Conservation (phyloP, 2,888 invertebrate species). For the Ophion ventricosus region DNA sequence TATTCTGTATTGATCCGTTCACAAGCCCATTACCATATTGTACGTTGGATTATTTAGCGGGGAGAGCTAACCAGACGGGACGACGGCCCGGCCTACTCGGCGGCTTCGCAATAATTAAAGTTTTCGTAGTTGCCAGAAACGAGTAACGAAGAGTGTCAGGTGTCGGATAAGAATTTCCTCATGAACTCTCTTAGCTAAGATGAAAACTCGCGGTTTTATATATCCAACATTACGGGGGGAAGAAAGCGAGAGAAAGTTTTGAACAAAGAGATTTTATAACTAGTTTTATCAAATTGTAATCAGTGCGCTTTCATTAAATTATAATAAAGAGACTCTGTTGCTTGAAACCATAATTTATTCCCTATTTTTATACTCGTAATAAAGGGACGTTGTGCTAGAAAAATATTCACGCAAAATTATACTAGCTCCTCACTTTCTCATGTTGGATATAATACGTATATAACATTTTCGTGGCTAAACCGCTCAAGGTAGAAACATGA, state of each 20-base stretch:
- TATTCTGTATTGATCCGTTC: constrained; percentile 5
- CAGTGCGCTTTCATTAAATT: constrained; percentile 13
- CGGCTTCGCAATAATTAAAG: constrained; percentile 43
- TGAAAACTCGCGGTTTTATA: constrained; percentile 42
- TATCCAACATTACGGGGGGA: constrained; percentile 17
- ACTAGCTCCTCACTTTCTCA: too few species aligned
- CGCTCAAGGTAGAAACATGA: too few species aligned
- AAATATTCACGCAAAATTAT: too few species aligned
- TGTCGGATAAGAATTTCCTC: constrained; percentile 62
- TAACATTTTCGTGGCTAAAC: too few species aligned
- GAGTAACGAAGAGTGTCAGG: constrained; percentile 63
- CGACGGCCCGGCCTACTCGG: constrained; percentile 2
- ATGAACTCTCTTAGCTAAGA: constrained; percentile 37
- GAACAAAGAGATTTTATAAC: constrained; percentile 26
- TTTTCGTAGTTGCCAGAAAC: constrained; percentile 52
- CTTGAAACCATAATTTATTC: constrained; percentile 8
- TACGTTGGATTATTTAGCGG: constrained; percentile 48
- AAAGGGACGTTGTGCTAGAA: not conserved
- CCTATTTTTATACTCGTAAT: not conserved
- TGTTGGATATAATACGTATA: too few species aligned
- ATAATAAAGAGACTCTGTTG: not conserved
- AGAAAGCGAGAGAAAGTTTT: constrained; percentile 14
- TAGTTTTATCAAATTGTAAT: constrained; percentile 27
- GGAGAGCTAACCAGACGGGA: constrained; percentile 55
- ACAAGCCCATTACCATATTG: constrained; percentile 56